Evolutionary conservation across 1,140 invertebrate genomes (phyloP), one percentile per base, ranked within the genome.

Genomic region (Drosophila punjabiensis): DNA sequence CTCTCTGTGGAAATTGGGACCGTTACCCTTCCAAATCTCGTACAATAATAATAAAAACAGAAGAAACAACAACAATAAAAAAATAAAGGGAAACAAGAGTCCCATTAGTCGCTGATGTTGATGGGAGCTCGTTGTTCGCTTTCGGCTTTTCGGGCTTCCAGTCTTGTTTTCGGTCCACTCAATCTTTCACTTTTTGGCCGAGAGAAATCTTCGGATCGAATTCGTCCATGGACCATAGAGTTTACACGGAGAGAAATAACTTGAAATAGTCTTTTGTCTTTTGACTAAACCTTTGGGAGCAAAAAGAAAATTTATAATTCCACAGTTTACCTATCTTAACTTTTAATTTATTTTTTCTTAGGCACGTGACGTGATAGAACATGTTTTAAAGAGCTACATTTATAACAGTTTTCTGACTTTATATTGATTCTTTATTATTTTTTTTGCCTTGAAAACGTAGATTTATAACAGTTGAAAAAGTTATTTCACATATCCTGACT

Each of bases 31-130:
- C 37, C 33, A 52, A 35, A 33, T 39, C 55, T 24, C 8, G 5
- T 24, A 11, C 20, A 56, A 56, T 37, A 56, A 56, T 39, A 48
- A 24, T n/a, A n/a, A 10, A 20, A 24, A 24, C 11, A 35, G 0
- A 6, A 18, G 5, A 50, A 30, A 24, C 45, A 20, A 50, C 1
- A 30, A 16, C 0, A 30, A 50, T n/a, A 30, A 18, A 24, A n/a
- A 39, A 39, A 10, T 9, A 50, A 24, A 28, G 48, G 48, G 55
- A 58, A 45, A 81, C 76, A 65, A 65, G 78, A 85, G 63, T 59
- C 84, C 81, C 84, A 88, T 88, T 88, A 88, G 85, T 16, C 62
- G 73, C 47, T 89, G 81, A 88, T 85, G 85, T 89, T 88, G 85
- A 88, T 89, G 81, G 85, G 64, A 68, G n/a, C 52, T 52, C 66